Base-by-base conservation (phyloP, 2,113 vertebrate genomes). In the Indri indri region DNA sequence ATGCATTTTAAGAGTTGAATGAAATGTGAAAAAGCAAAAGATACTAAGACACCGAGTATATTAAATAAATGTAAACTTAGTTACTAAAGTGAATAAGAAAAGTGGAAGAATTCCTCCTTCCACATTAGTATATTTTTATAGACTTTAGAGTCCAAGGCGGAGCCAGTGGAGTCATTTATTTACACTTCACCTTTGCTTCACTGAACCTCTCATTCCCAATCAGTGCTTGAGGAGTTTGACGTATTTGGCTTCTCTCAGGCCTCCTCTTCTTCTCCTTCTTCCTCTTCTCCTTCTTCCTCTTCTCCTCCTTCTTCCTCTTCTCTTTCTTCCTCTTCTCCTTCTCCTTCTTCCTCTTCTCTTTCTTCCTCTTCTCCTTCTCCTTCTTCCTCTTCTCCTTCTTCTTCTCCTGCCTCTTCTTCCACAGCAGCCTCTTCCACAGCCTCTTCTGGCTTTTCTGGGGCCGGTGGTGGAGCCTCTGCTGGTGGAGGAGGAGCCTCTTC, bases 11-110 rank as follows among this genome's bases (percentile, higher is more conserved):
- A 83, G 45, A 87, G 42, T 91, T 80, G 87, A 83, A 37, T 87
- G 63, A 95, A 98, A 92, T 76, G 40, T 77, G 54, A 54, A 86
- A 95, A 93, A 92, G 34, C 13, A 22, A 96, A 59, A 81, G 77
- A 23, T 80, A 85, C 32, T 96, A 77, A 79, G 68, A 84, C 90
- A 81, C 37, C 84, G 76, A 95, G 34, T 93, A 70, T 80, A 47
- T 42, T 66, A 79, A 84, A 63, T 88, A 85, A 88, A 88, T 82
- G 71, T 79, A 88, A 42, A 32, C 52, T 70, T 70, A 76, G 77
- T 91, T 92, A 80, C 59, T 90, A 63, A 65, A 71, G 45, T 23
- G 23, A 94, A 50, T 81, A 79, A 70, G 40, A 45, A 90, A 92
- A n/a, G 4, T 59, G 30, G n/a, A 61, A 34, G 65, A 52, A 80